Evolutionary conservation across 2,797 vertebrate genomes (phyloP).

Genomic region (Dryobates pubescens): DNA sequence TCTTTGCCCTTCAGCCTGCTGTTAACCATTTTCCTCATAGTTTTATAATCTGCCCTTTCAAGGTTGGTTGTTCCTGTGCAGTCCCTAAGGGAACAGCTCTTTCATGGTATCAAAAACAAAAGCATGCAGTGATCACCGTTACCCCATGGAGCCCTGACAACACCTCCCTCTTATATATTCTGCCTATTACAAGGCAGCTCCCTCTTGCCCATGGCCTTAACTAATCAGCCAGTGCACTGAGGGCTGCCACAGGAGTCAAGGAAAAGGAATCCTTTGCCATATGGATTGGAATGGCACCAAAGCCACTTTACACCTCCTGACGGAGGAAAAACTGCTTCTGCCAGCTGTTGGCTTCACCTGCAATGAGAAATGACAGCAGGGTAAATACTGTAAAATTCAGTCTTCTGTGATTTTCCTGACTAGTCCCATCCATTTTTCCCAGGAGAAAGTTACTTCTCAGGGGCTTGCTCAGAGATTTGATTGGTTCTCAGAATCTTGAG

Average conservation of each 20-base stretch:
- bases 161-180: conserved; percentile 43
- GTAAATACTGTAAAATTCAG: background rate
- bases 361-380: background rate
- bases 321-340: background rate
- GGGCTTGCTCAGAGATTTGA: background rate
- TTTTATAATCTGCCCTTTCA: conserved; percentile 76
- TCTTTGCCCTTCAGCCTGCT: conserved; percentile 81
- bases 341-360: conserved; percentile 29
- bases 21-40: conserved; percentile 80
- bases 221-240: conserved; percentile 12
- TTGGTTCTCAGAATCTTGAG: background rate
- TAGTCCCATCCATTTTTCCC: background rate
- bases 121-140: conserved; percentile 26
- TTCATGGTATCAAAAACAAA: conserved; percentile 56
- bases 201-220: conserved; percentile 33
- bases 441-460: background rate
- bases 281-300: conserved; percentile 44
- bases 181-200: conserved; percentile 24
- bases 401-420: background rate
- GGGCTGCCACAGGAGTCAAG: background rate
- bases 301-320: background rate
- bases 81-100: conserved; percentile 58
- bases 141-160: conserved; percentile 29
- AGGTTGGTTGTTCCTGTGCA: conserved; percentile 52
- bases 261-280: conserved; percentile 45